phyloP scores from a whole-genome alignment of 2,113 vertebrate species.

The Marmota flaviventris region DNA sequence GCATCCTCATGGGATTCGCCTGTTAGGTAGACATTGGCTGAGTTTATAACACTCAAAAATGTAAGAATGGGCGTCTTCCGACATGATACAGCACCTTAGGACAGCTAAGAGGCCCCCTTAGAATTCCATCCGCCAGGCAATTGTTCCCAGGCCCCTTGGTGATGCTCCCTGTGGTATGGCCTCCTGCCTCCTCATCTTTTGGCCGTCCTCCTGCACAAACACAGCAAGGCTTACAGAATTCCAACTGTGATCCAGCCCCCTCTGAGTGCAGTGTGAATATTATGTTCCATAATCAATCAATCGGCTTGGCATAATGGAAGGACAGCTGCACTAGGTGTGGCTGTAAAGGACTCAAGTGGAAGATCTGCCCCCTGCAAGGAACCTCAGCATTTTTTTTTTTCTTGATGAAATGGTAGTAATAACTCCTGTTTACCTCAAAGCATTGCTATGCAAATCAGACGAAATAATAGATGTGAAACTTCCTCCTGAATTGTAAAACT shows the following conservation, averaged over 20 bases:
- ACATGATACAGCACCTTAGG: not conserved
- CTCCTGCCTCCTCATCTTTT: not conserved
- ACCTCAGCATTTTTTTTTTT: not conserved
- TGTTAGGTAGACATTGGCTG: not conserved
- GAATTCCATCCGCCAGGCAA: not conserved
- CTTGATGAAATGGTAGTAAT: conserved; percentile 25
- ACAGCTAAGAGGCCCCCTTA: not conserved
- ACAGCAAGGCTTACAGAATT: not conserved
- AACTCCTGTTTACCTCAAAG: conserved; percentile 30
- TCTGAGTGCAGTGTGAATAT: not conserved
- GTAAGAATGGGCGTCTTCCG: not conserved
- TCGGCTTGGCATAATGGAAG: not conserved
- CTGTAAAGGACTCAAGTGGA: not conserved
- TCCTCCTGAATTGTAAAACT: conserved; percentile 44
- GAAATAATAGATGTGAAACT: conserved; percentile 25
- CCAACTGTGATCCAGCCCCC: not conserved
- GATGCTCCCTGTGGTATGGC: not conserved
- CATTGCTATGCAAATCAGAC: not conserved
- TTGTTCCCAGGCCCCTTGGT: not conserved
- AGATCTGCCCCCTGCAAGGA: not conserved
- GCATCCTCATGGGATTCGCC: not conserved
- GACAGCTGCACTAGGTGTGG: not conserved
- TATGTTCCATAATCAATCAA: not conserved
- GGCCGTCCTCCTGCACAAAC: not conserved
- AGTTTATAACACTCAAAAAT: not conserved